Conservation (phyloP, 2,888 invertebrate genomes). For the Drosophila helvetica region DNA sequence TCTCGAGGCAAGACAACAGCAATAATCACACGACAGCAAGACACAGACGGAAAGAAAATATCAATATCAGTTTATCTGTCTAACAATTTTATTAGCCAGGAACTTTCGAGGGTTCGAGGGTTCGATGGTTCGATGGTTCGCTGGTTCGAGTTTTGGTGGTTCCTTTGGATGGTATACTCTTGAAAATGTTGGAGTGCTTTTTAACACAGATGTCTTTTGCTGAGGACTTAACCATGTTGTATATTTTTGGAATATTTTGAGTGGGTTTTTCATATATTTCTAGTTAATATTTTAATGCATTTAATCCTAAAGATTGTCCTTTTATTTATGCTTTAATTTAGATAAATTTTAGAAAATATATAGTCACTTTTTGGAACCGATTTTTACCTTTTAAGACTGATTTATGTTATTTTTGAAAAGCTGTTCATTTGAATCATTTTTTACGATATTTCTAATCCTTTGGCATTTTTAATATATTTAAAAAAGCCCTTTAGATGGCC, state of each 20-base stretch:
- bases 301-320: too few relatives aligned
- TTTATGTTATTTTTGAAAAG: too few relatives aligned
- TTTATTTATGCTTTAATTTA: too few relatives aligned
- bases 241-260: neutral
- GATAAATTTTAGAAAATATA: too few relatives aligned
- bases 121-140: neutral
- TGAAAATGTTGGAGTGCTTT: neutral
- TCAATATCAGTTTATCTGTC: conserved; percentile 65
- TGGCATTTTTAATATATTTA: too few relatives aligned
- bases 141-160: conserved; percentile 4
- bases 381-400: too few relatives aligned
- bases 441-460: too few relatives aligned
- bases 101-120: conserved; percentile 3
- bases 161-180: neutral
- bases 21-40: conserved; percentile 25
- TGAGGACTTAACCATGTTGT: neutral
- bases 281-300: too few relatives aligned
- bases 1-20: conserved; percentile 43
- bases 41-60: conserved; percentile 36
- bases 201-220: neutral
- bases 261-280: too few relatives aligned
- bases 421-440: too few relatives aligned
- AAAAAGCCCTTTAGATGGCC: too few relatives aligned
- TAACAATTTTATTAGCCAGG: conserved; percentile 75
- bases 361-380: too few relatives aligned